These are phyloP conservation scores for Tragulus kanchil DNA, from an alignment of 2,113 vertebrate genomes.

Conservation along the genomic window DNA sequence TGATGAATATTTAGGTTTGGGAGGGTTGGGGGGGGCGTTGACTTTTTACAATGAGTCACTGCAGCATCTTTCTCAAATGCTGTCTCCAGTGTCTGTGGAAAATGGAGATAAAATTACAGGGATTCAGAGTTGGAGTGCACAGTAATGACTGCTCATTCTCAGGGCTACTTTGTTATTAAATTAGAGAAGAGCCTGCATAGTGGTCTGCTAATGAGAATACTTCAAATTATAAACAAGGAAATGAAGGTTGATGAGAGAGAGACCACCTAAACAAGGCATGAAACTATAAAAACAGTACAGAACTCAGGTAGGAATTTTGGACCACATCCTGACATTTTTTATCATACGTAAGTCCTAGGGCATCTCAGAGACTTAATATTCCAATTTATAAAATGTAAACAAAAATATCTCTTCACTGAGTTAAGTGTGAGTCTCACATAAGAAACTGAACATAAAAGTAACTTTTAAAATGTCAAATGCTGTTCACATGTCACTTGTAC, in stretches of 20 bases:
- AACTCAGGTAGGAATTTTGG: constrained; percentile 19
- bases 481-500: neutral
- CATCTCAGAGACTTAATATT: neutral
- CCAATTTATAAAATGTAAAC: constrained; percentile 15
- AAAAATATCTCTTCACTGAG: constrained; percentile 5
- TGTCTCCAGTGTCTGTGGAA: neutral
- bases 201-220: neutral
- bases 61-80: neutral
- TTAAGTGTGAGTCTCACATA: neutral
- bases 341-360: neutral
- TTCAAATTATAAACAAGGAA: constrained; percentile 5
- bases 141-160: neutral
- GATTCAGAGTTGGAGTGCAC: neutral
- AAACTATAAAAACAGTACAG: neutral
- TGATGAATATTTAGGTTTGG: neutral
- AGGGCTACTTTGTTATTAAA: neutral
- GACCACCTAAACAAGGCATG: neutral
- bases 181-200: neutral
- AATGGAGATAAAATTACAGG: neutral
- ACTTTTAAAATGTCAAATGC: neutral
- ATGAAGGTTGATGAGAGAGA: neutral
- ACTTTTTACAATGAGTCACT: neutral
- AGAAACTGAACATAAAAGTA: constrained; percentile 9
- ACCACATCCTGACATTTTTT: neutral
- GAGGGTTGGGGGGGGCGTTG: neutral